Evolutionary conservation across 2,888 invertebrate species (phyloP).

Genomic region (Caenorhabditis japonica): DNA sequence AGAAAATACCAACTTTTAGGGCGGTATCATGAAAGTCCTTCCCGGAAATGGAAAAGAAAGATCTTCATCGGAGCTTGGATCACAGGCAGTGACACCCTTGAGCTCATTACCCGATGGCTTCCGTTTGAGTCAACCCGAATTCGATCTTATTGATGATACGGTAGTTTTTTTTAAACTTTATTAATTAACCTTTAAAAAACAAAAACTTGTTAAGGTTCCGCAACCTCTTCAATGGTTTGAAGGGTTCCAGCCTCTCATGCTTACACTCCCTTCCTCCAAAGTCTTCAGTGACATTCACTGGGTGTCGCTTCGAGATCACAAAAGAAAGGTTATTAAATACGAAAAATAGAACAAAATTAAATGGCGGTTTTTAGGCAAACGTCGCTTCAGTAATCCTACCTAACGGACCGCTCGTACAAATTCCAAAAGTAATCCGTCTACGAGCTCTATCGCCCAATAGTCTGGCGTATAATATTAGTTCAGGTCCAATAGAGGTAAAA

Average conservation of each 20-base stretch:
- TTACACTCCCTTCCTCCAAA: slow-evolving; percentile 69
- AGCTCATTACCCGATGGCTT: slow-evolving; percentile 43
- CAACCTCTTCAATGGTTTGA: slow-evolving; percentile 73
- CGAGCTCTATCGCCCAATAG: slow-evolving; percentile 68
- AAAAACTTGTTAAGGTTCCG: slow-evolving; percentile 28
- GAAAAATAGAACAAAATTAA: not conserved
- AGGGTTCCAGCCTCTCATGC: slow-evolving; percentile 73
- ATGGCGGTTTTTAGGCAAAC: slow-evolving; percentile 54
- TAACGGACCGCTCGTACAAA: slow-evolving; percentile 68
- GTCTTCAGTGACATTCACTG: slow-evolving; percentile 68
- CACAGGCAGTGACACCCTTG: slow-evolving; percentile 14
- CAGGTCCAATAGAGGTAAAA: slow-evolving; percentile 69
- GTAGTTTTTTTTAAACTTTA: slow-evolving; percentile 13
- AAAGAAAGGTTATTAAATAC: slow-evolving; percentile 58
- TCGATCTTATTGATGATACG: slow-evolving; percentile 48
- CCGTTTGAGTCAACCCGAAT: slow-evolving; percentile 54
- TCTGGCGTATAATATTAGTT: slow-evolving; percentile 61
- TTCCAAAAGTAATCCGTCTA: slow-evolving; percentile 67
- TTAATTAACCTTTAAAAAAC: not conserved
- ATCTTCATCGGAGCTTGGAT: slow-evolving; percentile 12
- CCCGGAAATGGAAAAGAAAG: slow-evolving; percentile 41
- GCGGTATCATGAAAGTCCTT: slow-evolving; percentile 47
- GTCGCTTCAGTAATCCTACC: slow-evolving; percentile 72
- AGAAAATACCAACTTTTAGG: no score
- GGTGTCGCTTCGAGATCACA: slow-evolving; percentile 75